phyloP scores from a whole-genome alignment of 2,797 vertebrate species.

The Ctenosaura bakeri region DNA sequence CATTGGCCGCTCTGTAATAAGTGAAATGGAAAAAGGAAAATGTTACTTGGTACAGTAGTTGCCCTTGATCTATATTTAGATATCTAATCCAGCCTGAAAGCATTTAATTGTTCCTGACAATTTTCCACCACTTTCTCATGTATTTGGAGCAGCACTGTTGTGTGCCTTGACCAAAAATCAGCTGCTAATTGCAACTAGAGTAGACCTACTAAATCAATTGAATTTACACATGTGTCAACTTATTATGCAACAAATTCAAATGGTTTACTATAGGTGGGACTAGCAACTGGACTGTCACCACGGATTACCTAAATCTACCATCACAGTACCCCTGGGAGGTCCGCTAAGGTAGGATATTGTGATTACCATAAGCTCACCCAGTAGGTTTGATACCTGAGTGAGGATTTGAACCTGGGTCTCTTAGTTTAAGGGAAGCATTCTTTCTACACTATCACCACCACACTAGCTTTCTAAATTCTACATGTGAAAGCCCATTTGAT shows the following conservation, averaged over 20 bases:
- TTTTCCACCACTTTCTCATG: not conserved
- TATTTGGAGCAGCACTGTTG: not conserved
- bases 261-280: too few relatives aligned
- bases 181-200: too few relatives aligned
- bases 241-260: too few relatives aligned
- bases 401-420: not conserved
- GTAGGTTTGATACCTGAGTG: not conserved
- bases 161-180: too few relatives aligned
- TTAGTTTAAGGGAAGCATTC: not conserved
- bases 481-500: not conserved
- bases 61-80: not conserved
- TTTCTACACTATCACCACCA: not conserved
- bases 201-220: too few relatives aligned
- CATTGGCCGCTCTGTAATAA: slow-evolving; percentile 81
- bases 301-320: not conserved
- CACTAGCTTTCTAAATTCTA: not conserved
- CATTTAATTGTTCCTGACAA: not conserved
- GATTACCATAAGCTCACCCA: not conserved
- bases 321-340: not conserved
- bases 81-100: not conserved
- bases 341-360: not conserved
- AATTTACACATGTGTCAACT: too few relatives aligned
- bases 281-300: not conserved
- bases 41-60: not conserved
- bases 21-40: slow-evolving; percentile 42